phyloP scores from a whole-genome alignment of 2,888 invertebrate species.

The Merodon equestris region DNA sequence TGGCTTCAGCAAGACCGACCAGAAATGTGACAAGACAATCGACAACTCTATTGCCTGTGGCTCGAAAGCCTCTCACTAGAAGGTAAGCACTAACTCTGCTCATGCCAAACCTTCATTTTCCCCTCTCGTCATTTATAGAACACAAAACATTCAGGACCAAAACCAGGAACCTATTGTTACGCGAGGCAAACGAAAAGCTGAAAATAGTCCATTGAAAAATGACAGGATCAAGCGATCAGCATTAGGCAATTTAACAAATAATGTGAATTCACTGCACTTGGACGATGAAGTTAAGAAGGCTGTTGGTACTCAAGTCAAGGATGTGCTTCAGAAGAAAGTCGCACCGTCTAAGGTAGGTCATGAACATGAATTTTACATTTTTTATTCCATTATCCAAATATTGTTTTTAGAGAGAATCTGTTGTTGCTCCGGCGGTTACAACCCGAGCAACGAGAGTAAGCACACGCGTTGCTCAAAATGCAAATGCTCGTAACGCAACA shows the following conservation, averaged over 20 bases:
- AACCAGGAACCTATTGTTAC: constrained; percentile 74
- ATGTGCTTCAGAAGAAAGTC: constrained; percentile 40
- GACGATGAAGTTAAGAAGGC: constrained; percentile 79
- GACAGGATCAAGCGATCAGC: constrained; percentile 89
- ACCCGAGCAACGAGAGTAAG: constrained; percentile 66
- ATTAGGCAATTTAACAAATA: constrained; percentile 91
- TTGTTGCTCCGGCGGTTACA: constrained; percentile 17
- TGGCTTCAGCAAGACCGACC: constrained; percentile 77
- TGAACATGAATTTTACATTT: too few species aligned
- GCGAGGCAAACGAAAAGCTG: constrained; percentile 88
- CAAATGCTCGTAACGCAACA: too few species aligned
- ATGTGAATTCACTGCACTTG: constrained; percentile 72
- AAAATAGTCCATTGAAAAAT: constrained; percentile 87
- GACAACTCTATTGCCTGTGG: constrained; percentile 72
- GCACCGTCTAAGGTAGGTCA: constrained; percentile 43
- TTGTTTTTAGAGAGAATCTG: constrained; percentile 71
- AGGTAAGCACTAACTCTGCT: constrained; percentile 29
- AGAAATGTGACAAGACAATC: constrained; percentile 73
- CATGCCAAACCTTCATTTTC: background rate
- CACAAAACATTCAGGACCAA: constrained; percentile 73
- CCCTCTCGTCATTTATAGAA: constrained; percentile 34
- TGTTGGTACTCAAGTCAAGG: constrained; percentile 69
- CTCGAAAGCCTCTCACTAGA: constrained; percentile 74
- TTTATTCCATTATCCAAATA: too few species aligned
- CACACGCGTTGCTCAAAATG: too few species aligned